Evolutionary conservation across 2,113 vertebrate species (phyloP), one percentile per base, ranked within the genome.

Genomic region (Chionodraco myersi): DNA sequence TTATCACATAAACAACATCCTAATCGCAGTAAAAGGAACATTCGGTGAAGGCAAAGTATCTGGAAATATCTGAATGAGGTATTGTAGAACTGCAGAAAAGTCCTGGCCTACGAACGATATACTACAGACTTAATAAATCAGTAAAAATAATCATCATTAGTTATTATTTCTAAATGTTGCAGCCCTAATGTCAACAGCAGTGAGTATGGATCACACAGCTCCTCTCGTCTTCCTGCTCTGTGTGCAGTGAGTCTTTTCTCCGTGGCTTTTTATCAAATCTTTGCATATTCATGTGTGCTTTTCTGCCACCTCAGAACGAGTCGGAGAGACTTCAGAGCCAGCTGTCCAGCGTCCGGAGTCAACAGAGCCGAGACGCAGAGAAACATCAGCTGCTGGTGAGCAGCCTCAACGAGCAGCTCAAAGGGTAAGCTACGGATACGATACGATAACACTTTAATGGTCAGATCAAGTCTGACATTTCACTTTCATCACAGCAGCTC

Each of bases 371-470:
- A 81, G 97, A 97, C 6, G 79, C 79, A 0, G 97, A 98, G 85
- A 97, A 96, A 58, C 94, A 97, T 64, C 96, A 96, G 26, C 85
- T 96, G 47, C 84, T 96, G 47, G 89, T 97, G 30, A 92, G 91
- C 63, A 93, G 92, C 68, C 92, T 98, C 67, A 97, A 95, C 41
- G 95, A 97, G 8, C 95, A 97, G 77, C 95, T 98, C 12, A 96
- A 93, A 92, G 95, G 96, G 97, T 97, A 89, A 93, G 72, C 0
- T 2, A 21, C 7, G 7, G 3, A 30, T 30, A 30, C 3, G 30
- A 30, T 30, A 30, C 0, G 30, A 30, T 30, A 30, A 30, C 4
- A 4, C 30, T 30, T 30, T 30, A 30, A 30, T 30, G 30, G 30
- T 30, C 30, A 30, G 30, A 30, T 30, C 3, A 30, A 30, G 30